These are phyloP conservation scores for Nyctibius bracteatus DNA, from an alignment of 2,113 vertebrate species.

Conservation along the genomic window DNA sequence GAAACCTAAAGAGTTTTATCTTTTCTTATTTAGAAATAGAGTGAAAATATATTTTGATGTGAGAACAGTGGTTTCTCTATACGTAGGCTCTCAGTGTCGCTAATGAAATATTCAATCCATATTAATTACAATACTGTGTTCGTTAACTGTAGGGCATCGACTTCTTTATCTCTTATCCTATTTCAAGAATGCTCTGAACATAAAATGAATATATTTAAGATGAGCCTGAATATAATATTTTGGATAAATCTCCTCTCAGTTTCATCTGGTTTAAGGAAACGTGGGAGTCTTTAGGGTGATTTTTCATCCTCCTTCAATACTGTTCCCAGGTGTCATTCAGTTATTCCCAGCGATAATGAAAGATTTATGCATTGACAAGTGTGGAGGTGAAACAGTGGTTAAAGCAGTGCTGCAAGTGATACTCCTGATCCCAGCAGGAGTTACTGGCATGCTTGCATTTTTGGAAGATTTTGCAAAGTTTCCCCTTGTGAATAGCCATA, in stretches of 20 bases:
- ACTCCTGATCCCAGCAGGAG: slow-evolving; percentile 74
- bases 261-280: background rate
- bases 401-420: slow-evolving; percentile 69
- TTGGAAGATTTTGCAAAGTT: slow-evolving; percentile 30
- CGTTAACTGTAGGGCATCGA: background rate
- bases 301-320: background rate
- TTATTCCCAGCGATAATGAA: slow-evolving; percentile 65
- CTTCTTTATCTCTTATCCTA: background rate
- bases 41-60: background rate
- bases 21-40: background rate
- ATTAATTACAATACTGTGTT: background rate
- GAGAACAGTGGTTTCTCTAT: background rate
- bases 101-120: background rate
- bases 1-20: background rate
- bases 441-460: slow-evolving; percentile 43
- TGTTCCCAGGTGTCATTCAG: slow-evolving; percentile 57
- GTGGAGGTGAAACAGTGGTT: slow-evolving; percentile 70
- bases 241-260: background rate
- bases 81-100: fast-evolving
- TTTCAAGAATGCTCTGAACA: background rate
- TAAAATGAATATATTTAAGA: background rate
- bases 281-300: background rate
- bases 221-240: background rate
- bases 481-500: slow-evolving; percentile 59
- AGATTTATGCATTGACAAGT: slow-evolving; percentile 77